Base-by-base conservation (phyloP, 2,113 vertebrate genomes). In the Dicentrarchus labrax region DNA sequence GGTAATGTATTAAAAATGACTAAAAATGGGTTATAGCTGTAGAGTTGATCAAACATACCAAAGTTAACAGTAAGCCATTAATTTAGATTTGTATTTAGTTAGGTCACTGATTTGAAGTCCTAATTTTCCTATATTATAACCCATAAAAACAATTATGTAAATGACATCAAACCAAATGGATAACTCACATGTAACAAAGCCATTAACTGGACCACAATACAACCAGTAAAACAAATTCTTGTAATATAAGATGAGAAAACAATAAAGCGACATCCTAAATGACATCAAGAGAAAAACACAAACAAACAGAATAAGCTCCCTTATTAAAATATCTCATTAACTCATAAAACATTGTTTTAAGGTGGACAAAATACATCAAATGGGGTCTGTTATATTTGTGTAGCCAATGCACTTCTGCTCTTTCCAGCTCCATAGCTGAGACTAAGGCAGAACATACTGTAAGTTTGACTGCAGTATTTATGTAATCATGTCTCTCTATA, bases 371-470 rank as follows among this genome's bases (percentile, higher is more conserved):
- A 9, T 61, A 17, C 1, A 38, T 60, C 15, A 60, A 12, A 38
- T 61, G 30, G 19, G 17, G 5, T 78, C 24, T 61, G 19, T 56
- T 7, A 47, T 47, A 57, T 67, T 22, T 77, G 11, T 79, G n/a
- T 43, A 50, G 17, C 24, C 5, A 50, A 2, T 45, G 54, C 9
- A 59, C 13, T 38, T 13, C 43, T 30, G 10, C n/a, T 30, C 10
- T 36, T 4, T 43, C 50, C n/a, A 50, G 36, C 30, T 30, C 30
- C 30, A 30, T 30, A 30, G 30, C 62, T 22, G 1, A 57, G 21
- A 30, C 8, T 50, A 39, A 64, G 6, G 13, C 4, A 15, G 24
- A 39, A 9, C 8, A 47, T 17, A 61, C n/a, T 69, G 41, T 53
- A 24, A 6, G 15, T 13, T 71, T 73, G n/a, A 6, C 19, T 60